Conservation (phyloP, 2,797 vertebrate species). For the Bufotes viridis region DNA sequence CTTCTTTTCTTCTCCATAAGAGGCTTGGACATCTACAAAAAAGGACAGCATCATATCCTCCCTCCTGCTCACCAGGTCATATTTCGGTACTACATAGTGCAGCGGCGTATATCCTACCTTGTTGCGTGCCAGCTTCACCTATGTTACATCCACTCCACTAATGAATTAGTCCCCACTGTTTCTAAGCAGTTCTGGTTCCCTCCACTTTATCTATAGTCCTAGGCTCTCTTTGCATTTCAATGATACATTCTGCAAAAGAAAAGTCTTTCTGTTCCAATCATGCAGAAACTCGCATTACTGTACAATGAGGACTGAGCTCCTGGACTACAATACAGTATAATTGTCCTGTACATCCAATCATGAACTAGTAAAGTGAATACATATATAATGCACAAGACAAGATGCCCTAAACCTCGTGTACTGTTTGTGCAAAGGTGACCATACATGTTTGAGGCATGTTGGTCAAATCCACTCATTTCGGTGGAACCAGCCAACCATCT, state of each 20-base stretch:
- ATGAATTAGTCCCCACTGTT: not conserved
- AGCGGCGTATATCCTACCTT: slow-evolving; percentile 10
- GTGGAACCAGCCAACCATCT: too few species aligned
- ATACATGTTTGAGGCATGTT: too few species aligned
- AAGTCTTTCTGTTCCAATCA: slow-evolving; percentile 19
- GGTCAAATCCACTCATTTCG: too few species aligned
- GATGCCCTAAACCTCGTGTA: too few species aligned
- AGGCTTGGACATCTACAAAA: slow-evolving; percentile 84
- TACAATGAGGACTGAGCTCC: not conserved
- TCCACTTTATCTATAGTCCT: not conserved
- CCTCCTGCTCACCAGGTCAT: not conserved
- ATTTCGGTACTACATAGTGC: not conserved
- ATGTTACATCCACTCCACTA: not conserved
- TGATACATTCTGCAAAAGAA: slow-evolving; percentile 5
- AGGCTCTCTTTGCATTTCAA: not conserved
- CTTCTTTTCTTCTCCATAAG: slow-evolving; percentile 85
- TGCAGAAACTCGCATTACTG: slow-evolving; percentile 42
- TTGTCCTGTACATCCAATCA: not conserved
- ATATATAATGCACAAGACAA: not conserved
- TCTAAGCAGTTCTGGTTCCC: not conserved
- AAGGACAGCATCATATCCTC: not conserved
- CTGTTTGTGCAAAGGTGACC: too few species aligned
- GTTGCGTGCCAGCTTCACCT: not conserved
- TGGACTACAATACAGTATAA: not conserved
- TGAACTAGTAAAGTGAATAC: not conserved